These are phyloP conservation scores for Addax nasomaculatus DNA, from an alignment of 2,113 vertebrate species.

Conservation along the genomic window DNA sequence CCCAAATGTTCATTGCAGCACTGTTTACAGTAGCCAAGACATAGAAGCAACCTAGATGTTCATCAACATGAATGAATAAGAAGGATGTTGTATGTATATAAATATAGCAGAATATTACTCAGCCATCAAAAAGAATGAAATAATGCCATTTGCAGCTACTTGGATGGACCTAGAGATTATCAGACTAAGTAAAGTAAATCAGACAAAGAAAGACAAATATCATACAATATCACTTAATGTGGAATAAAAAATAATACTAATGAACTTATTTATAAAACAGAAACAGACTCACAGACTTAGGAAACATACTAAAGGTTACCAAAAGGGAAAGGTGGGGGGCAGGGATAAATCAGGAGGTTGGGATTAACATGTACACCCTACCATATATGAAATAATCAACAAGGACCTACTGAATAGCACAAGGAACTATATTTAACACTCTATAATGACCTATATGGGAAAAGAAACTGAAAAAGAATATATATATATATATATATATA, in stretches of 20 bases:
- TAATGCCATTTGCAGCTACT: background rate
- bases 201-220: background rate
- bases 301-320: background rate
- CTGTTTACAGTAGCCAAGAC: background rate
- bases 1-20: background rate
- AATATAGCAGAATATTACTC: background rate
- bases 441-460: background rate
- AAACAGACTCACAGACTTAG: background rate
- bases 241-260: background rate
- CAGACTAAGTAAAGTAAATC: background rate
- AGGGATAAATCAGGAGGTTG: background rate
- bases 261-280: background rate
- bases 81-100: background rate
- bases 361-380: background rate
- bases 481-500: background rate
- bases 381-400: background rate
- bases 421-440: background rate
- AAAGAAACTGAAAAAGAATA: background rate
- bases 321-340: background rate
- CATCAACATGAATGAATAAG: background rate
- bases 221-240: background rate
- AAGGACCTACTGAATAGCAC: background rate
- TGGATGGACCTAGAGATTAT: background rate
- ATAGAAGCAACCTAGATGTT: background rate
- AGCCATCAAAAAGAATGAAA: background rate